These are phyloP conservation scores for Calephelis nemesis DNA, from an alignment of 1,140 invertebrate genomes.

Conservation along the genomic window DNA sequence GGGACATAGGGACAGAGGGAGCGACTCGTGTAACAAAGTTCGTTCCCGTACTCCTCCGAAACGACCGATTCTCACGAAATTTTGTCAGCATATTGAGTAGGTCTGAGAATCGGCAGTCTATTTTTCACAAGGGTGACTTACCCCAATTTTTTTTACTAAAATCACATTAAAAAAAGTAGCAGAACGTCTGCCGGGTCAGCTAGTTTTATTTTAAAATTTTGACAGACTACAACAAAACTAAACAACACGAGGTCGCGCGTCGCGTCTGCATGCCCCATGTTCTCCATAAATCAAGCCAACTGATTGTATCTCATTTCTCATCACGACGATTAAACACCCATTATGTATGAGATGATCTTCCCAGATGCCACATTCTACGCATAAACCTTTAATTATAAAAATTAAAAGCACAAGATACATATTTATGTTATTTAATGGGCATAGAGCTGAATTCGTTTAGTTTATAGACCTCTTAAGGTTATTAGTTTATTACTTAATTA, in stretches of 20 bases:
- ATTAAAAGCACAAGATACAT: constrained; percentile 1
- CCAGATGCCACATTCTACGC: constrained; percentile 5
- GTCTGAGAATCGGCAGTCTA: too few species aligned
- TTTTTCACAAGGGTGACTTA: too few species aligned
- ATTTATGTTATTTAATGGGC: neutral
- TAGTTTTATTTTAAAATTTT: neutral
- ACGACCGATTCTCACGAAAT: too few species aligned
- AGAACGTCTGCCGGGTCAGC: too few species aligned
- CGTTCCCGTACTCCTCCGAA: too few species aligned
- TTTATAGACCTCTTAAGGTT: neutral
- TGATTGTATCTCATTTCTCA: constrained; percentile 22
- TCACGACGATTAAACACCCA: constrained; percentile 31
- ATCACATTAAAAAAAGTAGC: too few species aligned
- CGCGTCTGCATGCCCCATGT: constrained; percentile 1
- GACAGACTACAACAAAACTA: constrained; percentile 7
- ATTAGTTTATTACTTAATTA: constrained; percentile 2
- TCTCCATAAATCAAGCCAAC: neutral
- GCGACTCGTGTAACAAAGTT: too few species aligned
- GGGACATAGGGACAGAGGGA: too few species aligned
- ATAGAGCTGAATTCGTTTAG: neutral
- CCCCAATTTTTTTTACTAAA: too few species aligned
- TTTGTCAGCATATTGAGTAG: too few species aligned
- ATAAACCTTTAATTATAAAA: constrained; percentile 13
- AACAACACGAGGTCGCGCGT: constrained; percentile 4
- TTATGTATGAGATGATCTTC: constrained; percentile 18